A percentile compares a stretch with the other conserved stretches of the same genome.
Evolutionary conservation across 2,797 vertebrate species (phyloP).

Genomic region (Anisognathus igniventris): DNA sequence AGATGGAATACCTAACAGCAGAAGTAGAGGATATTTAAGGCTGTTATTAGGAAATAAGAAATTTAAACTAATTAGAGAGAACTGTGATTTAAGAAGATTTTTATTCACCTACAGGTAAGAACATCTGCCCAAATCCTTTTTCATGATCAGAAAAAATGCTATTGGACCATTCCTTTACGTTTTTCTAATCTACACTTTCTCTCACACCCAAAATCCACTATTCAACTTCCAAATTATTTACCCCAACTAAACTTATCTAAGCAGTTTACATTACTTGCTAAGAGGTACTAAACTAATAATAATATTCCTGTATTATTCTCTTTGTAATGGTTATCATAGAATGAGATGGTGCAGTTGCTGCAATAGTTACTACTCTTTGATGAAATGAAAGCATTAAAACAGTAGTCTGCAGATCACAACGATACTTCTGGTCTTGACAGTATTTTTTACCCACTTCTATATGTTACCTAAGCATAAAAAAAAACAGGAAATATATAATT

Average conservation of each 20-base stretch:
- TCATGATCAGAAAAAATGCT: neutral
- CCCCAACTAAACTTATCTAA: neutral
- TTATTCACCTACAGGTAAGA: neutral
- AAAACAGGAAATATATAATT: neutral
- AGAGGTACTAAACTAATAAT: neutral
- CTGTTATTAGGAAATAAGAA: neutral
- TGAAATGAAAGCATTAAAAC: neutral
- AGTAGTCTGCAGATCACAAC: neutral
- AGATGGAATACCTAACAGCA: neutral
- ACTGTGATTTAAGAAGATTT: neutral
- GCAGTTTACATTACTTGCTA: neutral
- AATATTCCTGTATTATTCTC: neutral
- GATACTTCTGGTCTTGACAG: neutral
- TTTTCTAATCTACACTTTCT: neutral
- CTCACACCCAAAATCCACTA: neutral
- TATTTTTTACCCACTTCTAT: neutral
- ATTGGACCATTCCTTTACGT: neutral
- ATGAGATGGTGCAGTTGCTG: neutral
- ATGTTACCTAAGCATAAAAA: neutral
- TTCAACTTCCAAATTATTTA: neutral
- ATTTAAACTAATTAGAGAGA: neutral
- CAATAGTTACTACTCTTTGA: neutral
- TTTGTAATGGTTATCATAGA: neutral
- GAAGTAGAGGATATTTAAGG: neutral
- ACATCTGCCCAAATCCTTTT: neutral